phyloP scores from a whole-genome alignment of 37 sponge, comb jelly and placozoan species.

The Mnemiopsis leidyi region DNA sequence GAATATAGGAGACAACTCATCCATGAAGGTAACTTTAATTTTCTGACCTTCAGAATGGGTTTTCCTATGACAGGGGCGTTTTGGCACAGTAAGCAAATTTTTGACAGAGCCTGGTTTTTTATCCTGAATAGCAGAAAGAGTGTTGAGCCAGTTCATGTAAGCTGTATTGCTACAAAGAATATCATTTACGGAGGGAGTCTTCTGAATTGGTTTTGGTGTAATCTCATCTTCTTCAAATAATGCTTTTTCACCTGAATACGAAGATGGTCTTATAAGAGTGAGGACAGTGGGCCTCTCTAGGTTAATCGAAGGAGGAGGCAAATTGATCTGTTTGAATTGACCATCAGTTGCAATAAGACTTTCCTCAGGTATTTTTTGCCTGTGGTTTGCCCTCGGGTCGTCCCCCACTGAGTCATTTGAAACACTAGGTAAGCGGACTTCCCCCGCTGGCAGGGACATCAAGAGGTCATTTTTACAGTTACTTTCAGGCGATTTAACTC shows the following conservation, averaged over 20 bases:
- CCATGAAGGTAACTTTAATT: constrained; percentile 1
- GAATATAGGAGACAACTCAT: background rate
- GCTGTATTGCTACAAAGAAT: background rate
- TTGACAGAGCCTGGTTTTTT: constrained; percentile 1
- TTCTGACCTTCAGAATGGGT: constrained; percentile 36
- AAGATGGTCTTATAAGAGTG: background rate
- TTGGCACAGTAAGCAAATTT: background rate
- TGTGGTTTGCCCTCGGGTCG: background rate
- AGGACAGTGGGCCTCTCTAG: background rate
- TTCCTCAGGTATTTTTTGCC: background rate
- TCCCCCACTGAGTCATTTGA: background rate
- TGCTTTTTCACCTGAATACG: background rate
- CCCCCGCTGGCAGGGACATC: background rate
- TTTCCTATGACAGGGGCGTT: background rate
- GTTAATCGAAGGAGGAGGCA: background rate
- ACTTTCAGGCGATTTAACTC: background rate
- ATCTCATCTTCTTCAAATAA: background rate
- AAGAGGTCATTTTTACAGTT: background rate
- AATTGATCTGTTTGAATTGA: too few species aligned
- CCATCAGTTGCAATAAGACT: background rate
- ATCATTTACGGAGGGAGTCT: constrained; percentile 23
- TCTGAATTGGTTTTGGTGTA: background rate
- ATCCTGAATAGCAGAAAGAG: background rate
- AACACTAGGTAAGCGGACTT: background rate
- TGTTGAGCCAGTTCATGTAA: background rate